Evolutionary conservation across 1,140 invertebrate genomes (phyloP), one percentile per base, ranked within the genome.

Genomic region (Rhopalosiphum maidis): DNA sequence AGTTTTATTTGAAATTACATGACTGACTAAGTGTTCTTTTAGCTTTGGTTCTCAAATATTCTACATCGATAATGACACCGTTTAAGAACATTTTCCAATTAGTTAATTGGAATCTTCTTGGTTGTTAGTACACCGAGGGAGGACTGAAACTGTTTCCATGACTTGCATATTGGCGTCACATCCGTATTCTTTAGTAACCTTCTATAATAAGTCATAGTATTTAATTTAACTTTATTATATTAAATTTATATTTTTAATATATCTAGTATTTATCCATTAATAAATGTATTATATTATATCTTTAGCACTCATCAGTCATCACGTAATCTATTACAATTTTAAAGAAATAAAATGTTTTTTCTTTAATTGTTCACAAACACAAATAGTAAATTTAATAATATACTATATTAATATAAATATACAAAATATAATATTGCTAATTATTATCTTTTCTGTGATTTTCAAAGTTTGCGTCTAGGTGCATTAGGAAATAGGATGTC

Each of bases 1-100:
- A n/a, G 23, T 43, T 85, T 85, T 41, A 25, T 25, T 85, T 22
- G 11, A 43, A 85, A 85, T 3, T 85, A 43, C 11, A 85, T 2
- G 35, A 30, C 41, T 8, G 21, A 43, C 37, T 25, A 85, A 85
- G 22, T 41, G 22, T 41, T 85, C 41, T 85, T 85, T 85, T 85
- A 85, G 83, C 2, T 41, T 85, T 25, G 23, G 23, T 30, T 43
- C 83, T 41, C 9, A 85, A 41, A 85, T 85, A 25, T 85, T 43
- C 4, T 35, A 77, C 60, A 77, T 77, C 30, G 5, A 18, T 77
- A 77, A 77, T 77, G 15, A 77, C 30, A 77, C 60, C 60, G 60
- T 77, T 77, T 77, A 77, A 77, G 30, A 77, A 77, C 15, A n/a
- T 85, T 85, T 43, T 43, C 41, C 41, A 85, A 85, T 85, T 85